These are phyloP conservation scores for Fragum fragum DNA, from an alignment of 2,888 invertebrate genomes.

Conservation along the genomic window DNA sequence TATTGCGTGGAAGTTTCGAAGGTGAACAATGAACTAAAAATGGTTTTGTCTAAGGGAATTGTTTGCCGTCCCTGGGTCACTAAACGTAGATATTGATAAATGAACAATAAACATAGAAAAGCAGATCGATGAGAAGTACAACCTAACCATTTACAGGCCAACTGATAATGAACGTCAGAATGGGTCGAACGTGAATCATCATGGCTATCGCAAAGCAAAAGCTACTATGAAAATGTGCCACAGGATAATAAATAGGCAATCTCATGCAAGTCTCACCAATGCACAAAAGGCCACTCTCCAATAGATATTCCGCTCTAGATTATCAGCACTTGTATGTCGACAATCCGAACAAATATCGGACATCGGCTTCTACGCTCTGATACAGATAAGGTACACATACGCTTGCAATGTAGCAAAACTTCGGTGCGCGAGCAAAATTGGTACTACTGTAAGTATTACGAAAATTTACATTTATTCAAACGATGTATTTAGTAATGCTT, in stretches of 20 bases:
- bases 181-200: too few species aligned
- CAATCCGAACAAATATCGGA: not conserved
- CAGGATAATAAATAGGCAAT: not conserved
- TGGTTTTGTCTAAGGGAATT: not conserved
- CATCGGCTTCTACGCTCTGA: not conserved
- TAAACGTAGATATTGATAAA: not conserved
- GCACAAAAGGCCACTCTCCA: not conserved
- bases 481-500: too few species aligned
- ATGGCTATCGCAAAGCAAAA: not conserved
- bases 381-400: not conserved
- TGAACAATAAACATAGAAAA: too few species aligned
- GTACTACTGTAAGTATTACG: not conserved
- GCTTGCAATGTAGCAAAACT: not conserved
- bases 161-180: too few species aligned
- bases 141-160: too few species aligned
- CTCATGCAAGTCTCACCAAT: not conserved
- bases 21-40: not conserved
- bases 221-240: not conserved
- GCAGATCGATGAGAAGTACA: too few species aligned
- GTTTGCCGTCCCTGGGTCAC: slow-evolving; percentile 2
- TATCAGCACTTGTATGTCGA: not conserved
- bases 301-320: not conserved
- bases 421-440: not conserved
- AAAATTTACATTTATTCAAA: not conserved
- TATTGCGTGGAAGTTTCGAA: not conserved